Percentiles rank a stretch among this genome's conserved stretches.
These are phyloP conservation scores for Pseudorasbora parva DNA, from an alignment of 2,113 vertebrate species.

Conservation along the genomic window DNA sequence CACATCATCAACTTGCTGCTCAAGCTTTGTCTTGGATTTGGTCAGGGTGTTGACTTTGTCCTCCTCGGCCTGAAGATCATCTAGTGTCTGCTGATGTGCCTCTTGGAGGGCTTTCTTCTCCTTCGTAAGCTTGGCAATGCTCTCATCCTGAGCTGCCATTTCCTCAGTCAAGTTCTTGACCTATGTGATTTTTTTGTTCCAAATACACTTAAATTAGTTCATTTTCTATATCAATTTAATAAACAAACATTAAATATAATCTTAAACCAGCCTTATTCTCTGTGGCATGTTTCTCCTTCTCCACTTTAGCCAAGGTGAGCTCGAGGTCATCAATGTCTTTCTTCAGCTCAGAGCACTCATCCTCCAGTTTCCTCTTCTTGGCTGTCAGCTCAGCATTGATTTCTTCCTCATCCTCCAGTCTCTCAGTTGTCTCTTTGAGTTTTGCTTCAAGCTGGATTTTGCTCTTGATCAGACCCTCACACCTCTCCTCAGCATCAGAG, in stretches of 20 bases:
- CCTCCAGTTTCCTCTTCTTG: conserved; percentile 61
- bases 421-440: conserved; percentile 67
- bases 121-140: conserved; percentile 54
- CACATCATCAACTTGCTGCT: conserved; percentile 59
- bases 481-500: conserved; percentile 61
- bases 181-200: neutral
- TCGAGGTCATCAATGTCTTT: conserved; percentile 57
- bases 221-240: neutral
- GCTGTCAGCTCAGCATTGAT: conserved; percentile 75
- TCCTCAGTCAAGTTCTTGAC: conserved; percentile 54
- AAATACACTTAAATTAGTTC: conserved; percentile 47
- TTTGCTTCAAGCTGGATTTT: conserved; percentile 62
- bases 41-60: conserved; percentile 60
- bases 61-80: conserved; percentile 76
- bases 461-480: conserved; percentile 62
- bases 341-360: conserved; percentile 56
- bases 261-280: conserved; percentile 70
- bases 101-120: conserved; percentile 66
- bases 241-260: no score
- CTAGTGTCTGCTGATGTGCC: conserved; percentile 62
- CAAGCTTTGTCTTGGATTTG: conserved; percentile 57
- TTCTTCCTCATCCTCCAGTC: conserved; percentile 80
- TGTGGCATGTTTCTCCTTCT: conserved; percentile 23
- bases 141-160: conserved; percentile 48
- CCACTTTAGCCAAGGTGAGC: conserved; percentile 60